Conservation (phyloP, 2,797 vertebrate genomes). For the Furcifer pardalis region DNA sequence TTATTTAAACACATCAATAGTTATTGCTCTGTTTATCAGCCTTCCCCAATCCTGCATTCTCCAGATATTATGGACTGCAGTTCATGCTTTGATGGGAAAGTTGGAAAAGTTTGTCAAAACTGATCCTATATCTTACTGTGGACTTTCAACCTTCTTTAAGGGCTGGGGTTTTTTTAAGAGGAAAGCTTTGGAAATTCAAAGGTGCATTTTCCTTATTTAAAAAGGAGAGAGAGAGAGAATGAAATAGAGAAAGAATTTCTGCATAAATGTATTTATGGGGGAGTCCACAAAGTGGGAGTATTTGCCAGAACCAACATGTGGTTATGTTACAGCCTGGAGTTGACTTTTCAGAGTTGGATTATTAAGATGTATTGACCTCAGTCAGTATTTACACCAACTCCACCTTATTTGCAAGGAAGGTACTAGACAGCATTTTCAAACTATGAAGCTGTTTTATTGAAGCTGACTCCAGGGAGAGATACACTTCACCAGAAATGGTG, state of each 20-base stretch:
- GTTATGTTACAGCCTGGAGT: constrained; percentile 48
- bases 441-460: not conserved
- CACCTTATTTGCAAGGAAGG: not conserved
- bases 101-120: not conserved
- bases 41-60: not conserved
- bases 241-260: not conserved
- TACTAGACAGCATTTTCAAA: not conserved
- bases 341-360: not conserved
- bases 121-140: fast-evolving
- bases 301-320: fast-evolving
- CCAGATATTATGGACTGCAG: not conserved
- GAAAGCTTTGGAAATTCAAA: fast-evolving
- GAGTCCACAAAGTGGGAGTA: not conserved
- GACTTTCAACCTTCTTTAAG: not conserved
- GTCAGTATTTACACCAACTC: not conserved
- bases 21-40: not conserved
- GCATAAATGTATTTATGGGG: not conserved
- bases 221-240: too few relatives aligned
- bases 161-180: fast-evolving
- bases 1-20: not conserved
- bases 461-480: not conserved
- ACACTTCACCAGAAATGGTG: not conserved
- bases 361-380: not conserved
- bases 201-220: not conserved
- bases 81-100: not conserved